A percentile compares a stretch with the other conserved stretches of the same genome.
Conservation (phyloP, 2,888 invertebrate species). For the Cosmia pyralina region DNA sequence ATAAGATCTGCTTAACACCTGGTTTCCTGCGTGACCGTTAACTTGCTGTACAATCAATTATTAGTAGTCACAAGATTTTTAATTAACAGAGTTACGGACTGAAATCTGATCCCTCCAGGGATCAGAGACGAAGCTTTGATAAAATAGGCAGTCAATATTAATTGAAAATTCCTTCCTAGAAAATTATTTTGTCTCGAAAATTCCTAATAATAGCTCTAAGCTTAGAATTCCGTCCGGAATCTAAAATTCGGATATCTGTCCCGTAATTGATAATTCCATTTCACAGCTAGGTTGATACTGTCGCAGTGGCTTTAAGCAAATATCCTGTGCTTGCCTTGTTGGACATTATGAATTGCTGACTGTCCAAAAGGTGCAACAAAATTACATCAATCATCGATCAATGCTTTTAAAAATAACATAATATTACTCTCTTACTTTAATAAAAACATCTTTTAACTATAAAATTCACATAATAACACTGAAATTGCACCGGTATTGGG, state of each 20-base stretch:
- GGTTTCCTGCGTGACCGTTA: constrained; percentile 37
- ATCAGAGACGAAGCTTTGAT: too few relatives aligned
- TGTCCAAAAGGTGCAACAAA: background rate
- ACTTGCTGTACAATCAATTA: constrained; percentile 7
- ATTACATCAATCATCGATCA: too few relatives aligned
- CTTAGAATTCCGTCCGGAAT: background rate
- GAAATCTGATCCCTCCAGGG: too few relatives aligned
- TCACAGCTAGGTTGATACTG: too few relatives aligned
- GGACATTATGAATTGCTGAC: background rate
- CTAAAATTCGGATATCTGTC: background rate
- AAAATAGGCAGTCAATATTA: background rate
- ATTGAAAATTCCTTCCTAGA: background rate
- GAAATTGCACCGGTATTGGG: constrained; percentile 12
- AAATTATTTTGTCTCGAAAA: background rate
- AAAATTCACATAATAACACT: background rate
- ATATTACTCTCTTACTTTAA: too few relatives aligned
- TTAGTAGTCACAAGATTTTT: background rate
- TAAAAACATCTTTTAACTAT: background rate
- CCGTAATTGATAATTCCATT: background rate
- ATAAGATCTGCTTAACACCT: constrained; percentile 42
- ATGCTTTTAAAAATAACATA: too few relatives aligned
- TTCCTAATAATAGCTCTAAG: background rate
- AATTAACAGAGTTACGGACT: background rate
- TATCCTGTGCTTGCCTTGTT: background rate
- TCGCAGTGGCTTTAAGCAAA: background rate